Conservation (phyloP, 2,797 vertebrate genomes). For the Lithobates sylvaticus region DNA sequence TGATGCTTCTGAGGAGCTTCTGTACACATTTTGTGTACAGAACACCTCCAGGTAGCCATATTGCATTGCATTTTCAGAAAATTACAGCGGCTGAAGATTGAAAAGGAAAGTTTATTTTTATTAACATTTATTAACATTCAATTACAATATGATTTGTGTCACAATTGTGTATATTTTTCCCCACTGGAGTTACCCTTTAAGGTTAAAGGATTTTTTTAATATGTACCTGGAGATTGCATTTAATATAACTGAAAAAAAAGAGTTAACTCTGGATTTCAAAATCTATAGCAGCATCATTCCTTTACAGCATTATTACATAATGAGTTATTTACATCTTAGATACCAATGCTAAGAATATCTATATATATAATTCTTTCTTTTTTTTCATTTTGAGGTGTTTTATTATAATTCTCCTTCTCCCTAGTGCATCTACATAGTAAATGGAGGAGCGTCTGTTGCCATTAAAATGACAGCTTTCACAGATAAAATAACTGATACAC, state of each 20-base stretch:
- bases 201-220: background rate
- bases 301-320: slow-evolving; percentile 47
- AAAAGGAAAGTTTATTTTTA: no score
- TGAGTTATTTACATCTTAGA: slow-evolving; percentile 74
- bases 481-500: slow-evolving; percentile 77
- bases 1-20: no score
- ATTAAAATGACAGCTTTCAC: slow-evolving; percentile 84
- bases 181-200: no score
- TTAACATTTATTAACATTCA: no score
- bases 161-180: no score
- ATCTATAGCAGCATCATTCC: slow-evolving; percentile 24
- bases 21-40: no score
- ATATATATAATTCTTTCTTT: slow-evolving; percentile 62
- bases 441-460: slow-evolving; percentile 82
- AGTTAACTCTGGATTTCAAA: slow-evolving; percentile 14
- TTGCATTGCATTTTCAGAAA: no score
- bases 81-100: no score
- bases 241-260: background rate
- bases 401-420: slow-evolving; percentile 73
- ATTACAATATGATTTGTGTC: no score
- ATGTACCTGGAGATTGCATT: background rate
- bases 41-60: no score
- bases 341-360: slow-evolving; percentile 74
- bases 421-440: slow-evolving; percentile 76
- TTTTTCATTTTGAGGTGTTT: slow-evolving; percentile 75